Conservation (phyloP, 2,797 vertebrate species). For the Numenius phaeopus region DNA sequence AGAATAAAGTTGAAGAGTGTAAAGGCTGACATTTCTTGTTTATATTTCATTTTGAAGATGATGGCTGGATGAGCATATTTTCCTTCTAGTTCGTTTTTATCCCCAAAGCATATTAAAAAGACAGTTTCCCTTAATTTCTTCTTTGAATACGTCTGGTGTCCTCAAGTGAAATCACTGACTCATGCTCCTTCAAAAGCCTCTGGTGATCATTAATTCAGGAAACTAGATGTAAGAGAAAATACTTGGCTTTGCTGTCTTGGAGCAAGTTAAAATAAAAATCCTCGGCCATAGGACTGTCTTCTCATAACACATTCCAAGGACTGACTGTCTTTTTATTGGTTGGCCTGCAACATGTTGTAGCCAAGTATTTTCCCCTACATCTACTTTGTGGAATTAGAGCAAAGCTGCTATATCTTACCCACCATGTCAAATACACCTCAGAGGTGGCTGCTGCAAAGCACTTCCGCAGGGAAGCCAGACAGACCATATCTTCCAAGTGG, state of each 20-base stretch:
- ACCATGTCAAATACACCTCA: not conserved
- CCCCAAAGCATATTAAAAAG: conserved; percentile 49
- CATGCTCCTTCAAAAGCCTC: conserved; percentile 47
- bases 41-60: conserved; percentile 17
- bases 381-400: not conserved
- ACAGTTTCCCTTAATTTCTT: conserved; percentile 32
- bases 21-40: conserved; percentile 37
- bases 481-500: not conserved
- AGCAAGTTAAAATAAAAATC: conserved; percentile 34
- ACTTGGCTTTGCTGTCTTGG: conserved; percentile 20
- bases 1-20: not conserved
- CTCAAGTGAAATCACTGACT: conserved; percentile 64
- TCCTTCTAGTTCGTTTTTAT: conserved; percentile 40
- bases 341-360: not conserved
- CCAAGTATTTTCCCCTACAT: not conserved
- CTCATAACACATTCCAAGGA: not conserved
- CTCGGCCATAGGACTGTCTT: not conserved
- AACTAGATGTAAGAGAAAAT: conserved; percentile 24
- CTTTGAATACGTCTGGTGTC: conserved; percentile 38
- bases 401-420: not conserved
- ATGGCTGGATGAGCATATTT: conserved; percentile 30
- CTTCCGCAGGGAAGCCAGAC: not conserved
- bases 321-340: not conserved
- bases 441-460: not conserved
- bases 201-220: conserved; percentile 48